Base-by-base conservation (phyloP, 2,888 invertebrate species). In the Drosophila subsilvestris region DNA sequence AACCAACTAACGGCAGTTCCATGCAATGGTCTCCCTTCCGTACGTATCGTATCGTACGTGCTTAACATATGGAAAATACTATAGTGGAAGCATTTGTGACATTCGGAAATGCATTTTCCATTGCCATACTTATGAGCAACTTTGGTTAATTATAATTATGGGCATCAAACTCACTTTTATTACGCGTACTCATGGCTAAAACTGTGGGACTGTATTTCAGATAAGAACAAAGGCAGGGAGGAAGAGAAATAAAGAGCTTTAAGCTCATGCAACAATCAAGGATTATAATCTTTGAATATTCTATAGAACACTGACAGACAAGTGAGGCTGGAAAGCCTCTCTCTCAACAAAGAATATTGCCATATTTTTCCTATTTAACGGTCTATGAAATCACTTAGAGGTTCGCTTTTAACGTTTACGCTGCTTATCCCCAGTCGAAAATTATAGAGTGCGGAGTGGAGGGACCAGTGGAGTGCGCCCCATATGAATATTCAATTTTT, bases 31-130 rank as follows among this genome's bases (percentile, higher is more conserved):
- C 29, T 42, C n/a, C 17, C 32, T 32, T 5, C 12, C 32, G 32
- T 29, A 29, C n/a, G 32, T 32, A 32, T 32, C 32, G 29, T 32
- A 32, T 32, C 1, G 18, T 65, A 49, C 69, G 65, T 66, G 65
- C 29, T 25, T 18, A 48, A 67, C 53, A 67, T 67, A 65, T 65
- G 68, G 47, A 65, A 48, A 67, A 14, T 14, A 14, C 12, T 10
- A 29, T 4, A 9, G 29, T 29, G 29, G 29, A 10, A 44, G 27
- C 18, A 67, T 49, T n/a, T 66, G 65, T 55, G 65, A 68, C 54
- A 68, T 67, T 66, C 65, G 65, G 65, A 66, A 66, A 66, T 68
- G 68, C 65, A 66, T 66, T 66, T 66, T 54, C 68, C 55, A 25
- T 48, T n/a, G 65, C 56, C 69, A 66, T 68, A 68, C 68, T 68